Conservation (phyloP, 92 coral and sea anemone species). For the Paragorgia papillata region DNA sequence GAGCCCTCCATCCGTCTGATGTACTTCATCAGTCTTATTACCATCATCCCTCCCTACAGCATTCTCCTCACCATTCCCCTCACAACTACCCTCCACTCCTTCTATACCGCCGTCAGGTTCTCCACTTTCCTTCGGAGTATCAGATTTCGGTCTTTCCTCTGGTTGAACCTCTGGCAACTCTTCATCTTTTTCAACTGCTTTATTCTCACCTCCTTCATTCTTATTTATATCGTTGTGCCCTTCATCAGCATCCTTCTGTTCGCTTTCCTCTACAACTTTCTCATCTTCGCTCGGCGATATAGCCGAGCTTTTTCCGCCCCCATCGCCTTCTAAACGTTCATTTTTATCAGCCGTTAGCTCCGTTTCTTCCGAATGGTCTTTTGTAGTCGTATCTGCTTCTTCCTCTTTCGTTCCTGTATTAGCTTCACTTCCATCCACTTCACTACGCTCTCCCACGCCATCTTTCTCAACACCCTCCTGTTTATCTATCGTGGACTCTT, state of each 20-base stretch:
- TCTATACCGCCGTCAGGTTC: too few relatives aligned
- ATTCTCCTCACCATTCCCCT: neutral
- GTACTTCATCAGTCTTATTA: neutral
- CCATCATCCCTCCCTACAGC: neutral
- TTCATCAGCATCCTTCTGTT: neutral
- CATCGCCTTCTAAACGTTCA: neutral
- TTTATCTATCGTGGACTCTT: neutral
- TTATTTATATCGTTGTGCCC: neutral
- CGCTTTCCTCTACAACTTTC: neutral
- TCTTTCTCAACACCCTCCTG: neutral
- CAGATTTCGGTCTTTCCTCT: neutral
- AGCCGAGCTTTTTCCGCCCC: neutral
- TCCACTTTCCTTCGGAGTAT: neutral
- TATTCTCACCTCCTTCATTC: neutral
- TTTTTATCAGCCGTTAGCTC: neutral
- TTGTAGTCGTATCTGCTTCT: neutral
- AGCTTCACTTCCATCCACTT: neutral
- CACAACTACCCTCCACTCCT: neutral
- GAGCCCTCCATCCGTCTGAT: conserved; percentile 12
- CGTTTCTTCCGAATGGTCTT: neutral
- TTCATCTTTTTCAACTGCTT: neutral
- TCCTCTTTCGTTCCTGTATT: neutral
- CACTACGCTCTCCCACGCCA: neutral
- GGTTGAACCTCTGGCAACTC: neutral
- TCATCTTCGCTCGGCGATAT: neutral